Evolutionary conservation across 2,113 vertebrate genomes (phyloP).

Genomic region (Chitala chitala): DNA sequence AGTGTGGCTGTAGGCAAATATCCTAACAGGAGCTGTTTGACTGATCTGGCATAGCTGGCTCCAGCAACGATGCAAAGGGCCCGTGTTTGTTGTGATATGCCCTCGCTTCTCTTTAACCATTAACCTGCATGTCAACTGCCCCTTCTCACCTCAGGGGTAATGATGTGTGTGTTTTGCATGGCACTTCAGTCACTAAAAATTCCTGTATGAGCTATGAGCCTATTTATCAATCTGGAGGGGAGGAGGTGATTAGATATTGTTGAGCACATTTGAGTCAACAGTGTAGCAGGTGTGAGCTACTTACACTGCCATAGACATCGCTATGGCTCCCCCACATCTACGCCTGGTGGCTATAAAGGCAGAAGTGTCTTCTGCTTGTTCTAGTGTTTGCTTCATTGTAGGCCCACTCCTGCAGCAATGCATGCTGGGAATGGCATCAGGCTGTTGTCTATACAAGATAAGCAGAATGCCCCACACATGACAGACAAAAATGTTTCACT

Average conservation of each 20-base stretch:
- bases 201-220: conserved; percentile 60
- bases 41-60: neutral
- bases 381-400: conserved; percentile 14
- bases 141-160: conserved; percentile 49
- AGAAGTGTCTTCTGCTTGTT: conserved; percentile 17
- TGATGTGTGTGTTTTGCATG: conserved; percentile 57
- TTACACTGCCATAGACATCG: conserved; percentile 58
- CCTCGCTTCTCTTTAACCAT: conserved; percentile 59
- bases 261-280: conserved; percentile 85
- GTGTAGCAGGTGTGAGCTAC: conserved; percentile 72
- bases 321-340: conserved; percentile 51
- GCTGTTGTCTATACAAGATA: neutral
- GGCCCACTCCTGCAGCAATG: neutral
- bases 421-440: neutral
- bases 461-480: no score
- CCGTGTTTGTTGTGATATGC: neutral
- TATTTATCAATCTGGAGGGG: conserved; percentile 67
- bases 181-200: conserved; percentile 51
- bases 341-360: conserved; percentile 62
- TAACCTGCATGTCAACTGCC: conserved; percentile 54
- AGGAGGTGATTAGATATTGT: conserved; percentile 74
- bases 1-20: no score
- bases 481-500: no score
- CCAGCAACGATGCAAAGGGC: neutral
- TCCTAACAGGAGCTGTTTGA: no score